Base-by-base conservation (phyloP, 2,797 vertebrate genomes). In the Crenuchus spilurus region DNA sequence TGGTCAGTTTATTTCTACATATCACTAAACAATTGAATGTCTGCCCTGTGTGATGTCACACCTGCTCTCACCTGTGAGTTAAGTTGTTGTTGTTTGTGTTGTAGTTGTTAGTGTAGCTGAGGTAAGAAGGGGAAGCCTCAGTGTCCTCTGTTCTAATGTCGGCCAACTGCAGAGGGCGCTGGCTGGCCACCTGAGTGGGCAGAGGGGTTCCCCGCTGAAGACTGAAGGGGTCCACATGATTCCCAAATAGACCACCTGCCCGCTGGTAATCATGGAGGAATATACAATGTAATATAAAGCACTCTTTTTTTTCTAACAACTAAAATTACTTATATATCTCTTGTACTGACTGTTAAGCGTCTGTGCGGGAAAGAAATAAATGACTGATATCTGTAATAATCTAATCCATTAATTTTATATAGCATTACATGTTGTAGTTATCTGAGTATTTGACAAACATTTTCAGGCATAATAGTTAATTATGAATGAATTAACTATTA, bases 181-280 rank as follows among this genome's bases (percentile, higher is more conserved):
- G 95, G 82, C 87, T 95, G 67, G 94, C 93, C 74, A 91, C 72
- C 0, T 93, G 92, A 0, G 86, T 91, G 44, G 91, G 84, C 65
- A 91, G 74, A 0, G 90, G 91, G 54, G 86, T 87, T 58, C 92
- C 90, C 57, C 87, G 85, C 60, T 94, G 95, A 72, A 92, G 70
- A 58, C 80, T 69, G 78, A 96, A 97, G 39, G 85, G 92, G 70
- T 97, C 95, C 0, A 92, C 81, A 1, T 94, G 95, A 74, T 88
- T 90, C 48, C 95, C 95, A 87, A 96, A 97, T 35, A 97, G 88
- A 70, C 95, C 94, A 0, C 93, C 95, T 0, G 94, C 92, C 72
- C 96, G 92, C 96, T 97, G 87, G 70, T 72, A 44, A 18, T 30
- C 22, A 26, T 16, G 24, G 24, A 52, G 13, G 28, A 4, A 54